Conservation (phyloP, 2,888 invertebrate genomes). For the Melinopterus prodromus region DNA sequence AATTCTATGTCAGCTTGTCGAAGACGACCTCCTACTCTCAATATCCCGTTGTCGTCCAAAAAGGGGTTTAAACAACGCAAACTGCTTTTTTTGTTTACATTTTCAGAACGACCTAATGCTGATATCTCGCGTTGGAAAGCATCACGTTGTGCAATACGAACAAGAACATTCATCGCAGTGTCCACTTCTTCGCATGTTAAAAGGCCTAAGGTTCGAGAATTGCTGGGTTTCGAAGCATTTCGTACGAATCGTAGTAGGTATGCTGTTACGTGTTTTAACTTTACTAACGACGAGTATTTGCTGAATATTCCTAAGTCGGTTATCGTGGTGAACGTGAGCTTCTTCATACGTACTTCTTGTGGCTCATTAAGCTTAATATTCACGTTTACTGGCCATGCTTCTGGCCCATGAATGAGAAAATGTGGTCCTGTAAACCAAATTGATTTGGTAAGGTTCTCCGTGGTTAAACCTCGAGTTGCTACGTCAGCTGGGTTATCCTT, state of each 20-base stretch:
- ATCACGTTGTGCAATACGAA: background rate
- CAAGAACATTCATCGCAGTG: background rate
- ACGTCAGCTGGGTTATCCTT: constrained; percentile 31
- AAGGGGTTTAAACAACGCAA: constrained; percentile 38
- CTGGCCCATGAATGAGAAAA: background rate
- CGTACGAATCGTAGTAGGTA: background rate
- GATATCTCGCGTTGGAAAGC: background rate
- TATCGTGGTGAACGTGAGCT: background rate
- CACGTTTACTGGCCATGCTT: background rate
- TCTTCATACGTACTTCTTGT: background rate
- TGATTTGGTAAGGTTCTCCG: background rate
- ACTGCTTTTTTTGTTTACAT: background rate
- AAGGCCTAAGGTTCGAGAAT: background rate
- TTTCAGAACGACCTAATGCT: background rate
- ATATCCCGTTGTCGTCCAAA: constrained; percentile 34
- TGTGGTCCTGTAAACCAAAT: constrained; percentile 5
- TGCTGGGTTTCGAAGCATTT: background rate
- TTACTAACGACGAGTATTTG: background rate
- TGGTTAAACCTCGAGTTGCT: constrained; percentile 5
- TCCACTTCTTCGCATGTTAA: background rate
- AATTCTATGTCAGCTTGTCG: constrained; percentile 20
- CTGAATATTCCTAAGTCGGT: background rate
- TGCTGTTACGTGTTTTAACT: background rate
- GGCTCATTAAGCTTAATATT: background rate
- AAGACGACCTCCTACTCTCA: constrained; percentile 35